Evolutionary conservation across 2,888 invertebrate species (phyloP).

Genomic region (Mesorhabditis sp.): DNA sequence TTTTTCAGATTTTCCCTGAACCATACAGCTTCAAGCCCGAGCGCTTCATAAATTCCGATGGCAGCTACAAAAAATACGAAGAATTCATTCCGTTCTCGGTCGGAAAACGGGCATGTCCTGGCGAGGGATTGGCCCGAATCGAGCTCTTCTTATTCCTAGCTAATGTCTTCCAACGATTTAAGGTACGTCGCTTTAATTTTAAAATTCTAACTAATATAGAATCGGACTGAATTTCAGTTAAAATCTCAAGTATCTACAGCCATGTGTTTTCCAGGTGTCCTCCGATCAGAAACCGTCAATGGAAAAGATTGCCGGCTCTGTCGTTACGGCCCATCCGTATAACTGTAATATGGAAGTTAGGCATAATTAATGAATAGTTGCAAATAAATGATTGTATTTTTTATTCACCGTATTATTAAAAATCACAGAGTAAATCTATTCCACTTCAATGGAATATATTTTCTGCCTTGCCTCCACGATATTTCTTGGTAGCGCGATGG

Average conservation of each 20-base stretch:
- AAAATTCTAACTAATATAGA: not conserved
- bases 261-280: not conserved
- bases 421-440: too few relatives aligned
- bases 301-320: slow-evolving; percentile 1
- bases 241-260: too few relatives aligned
- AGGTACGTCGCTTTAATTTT: not conserved
- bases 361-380: too few relatives aligned
- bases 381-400: too few relatives aligned
- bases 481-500: too few relatives aligned
- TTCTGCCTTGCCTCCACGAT: too few relatives aligned
- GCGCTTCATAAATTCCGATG: slow-evolving; percentile 19
- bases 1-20: slow-evolving; percentile 27
- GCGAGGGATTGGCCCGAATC: slow-evolving; percentile 1
- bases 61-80: slow-evolving; percentile 19
- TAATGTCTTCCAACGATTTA: not conserved
- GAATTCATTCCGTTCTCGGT: slow-evolving; percentile 10
- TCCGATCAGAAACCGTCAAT: not conserved
- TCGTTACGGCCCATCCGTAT: not conserved
- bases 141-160: not conserved
- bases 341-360: not conserved
- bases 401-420: too few relatives aligned
- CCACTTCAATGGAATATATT: too few relatives aligned
- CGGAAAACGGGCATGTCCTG: not conserved
- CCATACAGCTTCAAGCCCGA: slow-evolving; percentile 22
- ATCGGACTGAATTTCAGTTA: too few relatives aligned